Base-by-base conservation (phyloP, 2,888 invertebrate genomes). In the Sarcophaga caerulescens region DNA sequence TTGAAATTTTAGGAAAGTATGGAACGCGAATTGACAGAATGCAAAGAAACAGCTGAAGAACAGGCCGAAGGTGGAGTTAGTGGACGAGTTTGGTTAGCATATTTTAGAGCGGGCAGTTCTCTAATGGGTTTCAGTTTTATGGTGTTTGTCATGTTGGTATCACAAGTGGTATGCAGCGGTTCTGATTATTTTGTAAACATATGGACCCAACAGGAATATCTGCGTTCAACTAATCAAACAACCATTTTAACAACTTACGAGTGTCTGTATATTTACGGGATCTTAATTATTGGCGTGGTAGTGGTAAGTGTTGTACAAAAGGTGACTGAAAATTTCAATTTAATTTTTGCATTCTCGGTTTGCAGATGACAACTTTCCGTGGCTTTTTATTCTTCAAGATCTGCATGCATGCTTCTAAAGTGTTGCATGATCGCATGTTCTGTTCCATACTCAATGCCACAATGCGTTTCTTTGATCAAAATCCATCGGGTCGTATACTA, bases 401-500 rank as follows among this genome's bases (percentile, higher is more conserved):
- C 17, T 97, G 96, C 92, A 96, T 97, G 95, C 95, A 94, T 14
- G 95, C 97, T 0, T 97, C 97, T 0, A 94, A 95, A 87, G 95
- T 94, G 84, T 94, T 98, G 3, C 98, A 98, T 92, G 95, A 96
- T 89, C 94, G 94, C n/a, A 98, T 98, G 97, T 98, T 98, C 92
- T 93, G 94, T 66, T 95, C 96, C 70, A 94, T 98, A 89, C 94
- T 98, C 8, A 94, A 95, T 87, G 95, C 97, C 0, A 96, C 96
- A 0, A 96, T 98, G 95, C 93, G 95, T 19, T 98, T 98, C 94
- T 98, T 98, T 91, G 97, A 98, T 89, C 95, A 94, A 0, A 98
- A 98, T 93, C 96, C 98, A 1, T 95, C 96, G 84, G 97, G 97
- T 12, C 92, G 94, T 76, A 95, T 97, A 88, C 92, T 97, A 52